Evolutionary conservation across 2,113 vertebrate species (phyloP), one percentile per base, ranked within the genome.

Genomic region (Petaurus breviceps): DNA sequence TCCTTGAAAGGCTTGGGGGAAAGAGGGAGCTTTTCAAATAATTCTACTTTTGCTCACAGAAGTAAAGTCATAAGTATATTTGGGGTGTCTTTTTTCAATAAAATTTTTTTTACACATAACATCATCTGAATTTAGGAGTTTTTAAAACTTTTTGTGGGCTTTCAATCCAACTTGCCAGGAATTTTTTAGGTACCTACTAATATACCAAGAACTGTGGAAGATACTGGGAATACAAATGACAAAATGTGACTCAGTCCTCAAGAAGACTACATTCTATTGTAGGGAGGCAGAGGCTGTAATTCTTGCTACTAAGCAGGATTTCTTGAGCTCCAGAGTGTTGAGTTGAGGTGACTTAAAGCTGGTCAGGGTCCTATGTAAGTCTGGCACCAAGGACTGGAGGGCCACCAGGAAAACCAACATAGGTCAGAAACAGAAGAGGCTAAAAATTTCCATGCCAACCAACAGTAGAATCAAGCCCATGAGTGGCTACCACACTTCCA

Each of bases 131-230:
- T 89, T 89, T 93, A 24, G 68, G 90, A 51, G 47, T 37, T 94
- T 51, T 95, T 93, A 12, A 89, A 92, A 89, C 84, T 37, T 93
- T 92, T 84, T 92, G n/a, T 89, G 43, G 53, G 91, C 68, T 95
- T 91, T n/a, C 37, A n/a, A 77, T n/a, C 1, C 16, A 77, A 84
- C 8, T 43, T 19, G 23, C 22, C n/a, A 43, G 37, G 6, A 31
- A 16, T 84, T 43, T 84, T 84, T 84, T 84, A 43, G n/a, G 26
- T 84, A 43, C 68, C 57, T 61, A 61, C 28, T 31, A 61, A 49
- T 61, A 28, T n/a, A 22, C 37, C 14, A 77, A 19, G 37, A 77
- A 61, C 57, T 37, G 1, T 68, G 31, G 3, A 68, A n/a, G n/a
- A 19, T 84, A n/a, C 31, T n/a, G 16, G 12, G 6, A 84, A 84